Evolutionary conservation across 2,888 invertebrate species (phyloP).

Genomic region (Melipona beecheii): DNA sequence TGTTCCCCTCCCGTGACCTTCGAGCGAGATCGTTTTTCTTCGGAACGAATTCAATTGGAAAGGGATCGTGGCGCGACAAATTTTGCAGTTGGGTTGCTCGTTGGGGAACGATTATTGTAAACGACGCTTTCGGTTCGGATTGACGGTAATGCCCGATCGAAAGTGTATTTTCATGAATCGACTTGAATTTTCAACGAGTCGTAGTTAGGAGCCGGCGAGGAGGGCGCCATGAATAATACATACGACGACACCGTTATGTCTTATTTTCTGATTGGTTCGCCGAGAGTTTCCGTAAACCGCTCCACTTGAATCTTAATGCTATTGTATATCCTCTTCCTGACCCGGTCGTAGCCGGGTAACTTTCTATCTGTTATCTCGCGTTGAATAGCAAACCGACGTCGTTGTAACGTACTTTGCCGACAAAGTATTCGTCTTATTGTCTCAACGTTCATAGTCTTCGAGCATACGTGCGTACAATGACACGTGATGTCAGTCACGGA

Average conservation of each 20-base stretch:
- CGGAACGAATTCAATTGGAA: background rate
- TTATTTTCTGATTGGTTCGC: conserved; percentile 55
- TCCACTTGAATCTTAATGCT: conserved; percentile 47
- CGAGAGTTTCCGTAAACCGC: conserved; percentile 47
- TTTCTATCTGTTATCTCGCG: conserved; percentile 20
- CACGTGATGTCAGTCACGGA: background rate
- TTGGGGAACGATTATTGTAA: background rate
- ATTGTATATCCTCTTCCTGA: conserved; percentile 24
- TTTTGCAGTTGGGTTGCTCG: background rate
- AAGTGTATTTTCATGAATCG: conserved; percentile 40
- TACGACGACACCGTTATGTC: conserved; percentile 47
- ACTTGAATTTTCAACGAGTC: conserved; percentile 32
- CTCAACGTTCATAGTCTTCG: background rate
- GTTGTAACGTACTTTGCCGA: background rate
- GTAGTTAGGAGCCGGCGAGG: conserved; percentile 11
- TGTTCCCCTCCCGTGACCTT: too few species aligned
- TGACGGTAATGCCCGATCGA: background rate
- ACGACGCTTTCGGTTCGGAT: background rate
- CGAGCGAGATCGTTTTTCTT: too few species aligned
- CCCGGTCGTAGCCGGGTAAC: background rate
- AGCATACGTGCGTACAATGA: background rate
- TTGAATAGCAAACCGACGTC: background rate
- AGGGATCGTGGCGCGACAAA: background rate
- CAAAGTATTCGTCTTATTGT: background rate
- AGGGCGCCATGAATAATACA: conserved; percentile 46